Evolutionary conservation across 2,797 vertebrate species (phyloP), one percentile per base, ranked within the genome.

Genomic region (Zalophus californianus): DNA sequence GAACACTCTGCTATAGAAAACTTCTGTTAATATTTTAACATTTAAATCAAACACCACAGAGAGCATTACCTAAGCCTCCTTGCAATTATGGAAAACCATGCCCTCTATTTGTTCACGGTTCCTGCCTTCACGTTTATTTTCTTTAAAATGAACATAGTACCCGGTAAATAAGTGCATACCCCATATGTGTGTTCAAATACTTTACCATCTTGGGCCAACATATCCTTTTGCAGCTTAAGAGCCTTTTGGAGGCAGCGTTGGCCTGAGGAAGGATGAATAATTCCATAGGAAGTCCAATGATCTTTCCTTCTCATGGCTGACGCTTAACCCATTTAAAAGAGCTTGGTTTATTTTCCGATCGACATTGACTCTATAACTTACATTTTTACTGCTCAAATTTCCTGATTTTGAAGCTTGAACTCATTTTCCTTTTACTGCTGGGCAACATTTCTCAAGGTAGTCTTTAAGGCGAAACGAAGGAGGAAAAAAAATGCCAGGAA

Each of bases 1-100:
- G 98, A 99, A 98, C 98, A 96, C 98, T 98, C 95, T 96, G 97
- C 98, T 98, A 97, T 97, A 99, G 98, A 98, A 99, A 99, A 98
- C 98, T 97, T 97, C 98, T 98, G 98, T 97, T 98, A 98, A 98
- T 98, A 99, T 98, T 99, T 99, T 98, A 99, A 98, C 94, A 66
- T 98, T 98, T 98, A 98, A 99, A 98, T 98, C 98, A 98, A 99
- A 98, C 96, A 94, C 89, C 60, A 79, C 86, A 56, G 14, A 98
- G 93, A 68, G 91, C 98, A 98, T 98, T 98, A 98, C 98, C 98
- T 98, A 98, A 98, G 94, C 78, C 93, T 89, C 14, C 3, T 93
- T 96, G 96, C 97, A 97, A 44, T 97, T 98, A 97, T 79, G 68
- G 91, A 97, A 96, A 97, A 89, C 58, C 10, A 0, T 79, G 97